Evolutionary conservation across 2,888 invertebrate genomes (phyloP).

Genomic region (Mylabris sibirica): DNA sequence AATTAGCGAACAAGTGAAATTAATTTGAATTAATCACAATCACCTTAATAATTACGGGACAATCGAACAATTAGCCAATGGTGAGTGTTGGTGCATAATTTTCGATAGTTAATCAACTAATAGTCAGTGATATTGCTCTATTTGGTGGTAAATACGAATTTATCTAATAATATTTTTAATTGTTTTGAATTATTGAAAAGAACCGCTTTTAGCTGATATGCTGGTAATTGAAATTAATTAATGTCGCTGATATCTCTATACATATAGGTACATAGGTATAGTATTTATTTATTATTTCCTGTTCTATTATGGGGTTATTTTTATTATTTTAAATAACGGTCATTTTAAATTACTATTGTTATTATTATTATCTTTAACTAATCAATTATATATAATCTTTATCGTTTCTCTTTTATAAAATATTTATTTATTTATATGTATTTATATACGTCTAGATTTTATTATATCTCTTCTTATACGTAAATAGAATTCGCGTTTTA

Average conservation of each 20-base stretch:
- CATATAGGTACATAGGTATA: too few species aligned
- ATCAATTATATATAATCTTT: neutral
- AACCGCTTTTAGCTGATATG: neutral
- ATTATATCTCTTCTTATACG: neutral
- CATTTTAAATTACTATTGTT: neutral
- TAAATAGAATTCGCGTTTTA: constrained; percentile 1
- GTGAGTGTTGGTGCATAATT: too few species aligned
- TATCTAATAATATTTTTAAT: too few species aligned
- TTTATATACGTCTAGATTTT: neutral
- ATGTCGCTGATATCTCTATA: neutral
- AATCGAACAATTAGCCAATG: too few species aligned
- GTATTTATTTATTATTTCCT: neutral
- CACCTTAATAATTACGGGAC: too few species aligned
- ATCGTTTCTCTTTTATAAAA: neutral
- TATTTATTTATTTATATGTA: neutral
- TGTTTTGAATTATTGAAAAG: too few species aligned
- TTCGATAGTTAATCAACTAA: too few species aligned
- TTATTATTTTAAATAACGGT: neutral
- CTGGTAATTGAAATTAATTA: neutral
- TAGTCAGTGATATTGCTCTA: too few species aligned
- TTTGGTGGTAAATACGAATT: too few species aligned
- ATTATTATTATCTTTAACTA: constrained; percentile 1
- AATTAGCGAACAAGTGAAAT: neutral
- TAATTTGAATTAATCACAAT: neutral
- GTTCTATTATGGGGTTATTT: neutral